Percentiles rank a stretch among this genome's conserved stretches.
Conservation (phyloP, 2,888 invertebrate species). For the Papilio protenor region DNA sequence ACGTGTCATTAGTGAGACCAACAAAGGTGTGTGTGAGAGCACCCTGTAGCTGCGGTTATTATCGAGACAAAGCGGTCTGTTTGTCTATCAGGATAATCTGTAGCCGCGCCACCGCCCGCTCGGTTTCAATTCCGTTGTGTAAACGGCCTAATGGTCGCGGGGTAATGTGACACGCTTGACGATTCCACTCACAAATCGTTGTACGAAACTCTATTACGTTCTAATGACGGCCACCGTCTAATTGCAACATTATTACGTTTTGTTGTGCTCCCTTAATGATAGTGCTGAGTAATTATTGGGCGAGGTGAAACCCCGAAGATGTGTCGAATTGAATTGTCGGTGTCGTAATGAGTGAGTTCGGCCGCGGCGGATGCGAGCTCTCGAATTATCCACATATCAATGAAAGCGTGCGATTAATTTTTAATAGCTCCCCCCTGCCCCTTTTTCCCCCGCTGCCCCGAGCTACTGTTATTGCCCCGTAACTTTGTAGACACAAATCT, state of each 20-base stretch:
- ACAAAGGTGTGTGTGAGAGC: slow-evolving; percentile 53
- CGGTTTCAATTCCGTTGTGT: slow-evolving; percentile 84
- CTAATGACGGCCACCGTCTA: slow-evolving; percentile 83
- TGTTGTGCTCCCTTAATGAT: slow-evolving; percentile 81
- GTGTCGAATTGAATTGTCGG: slow-evolving; percentile 81
- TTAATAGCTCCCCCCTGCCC: slow-evolving; percentile 61
- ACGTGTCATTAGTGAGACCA: slow-evolving; percentile 33
- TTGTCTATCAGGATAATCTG: slow-evolving; percentile 84
- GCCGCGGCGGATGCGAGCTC: slow-evolving; percentile 60
- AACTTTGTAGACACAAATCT: slow-evolving; percentile 52
- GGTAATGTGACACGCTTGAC: slow-evolving; percentile 85
- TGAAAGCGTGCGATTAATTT: slow-evolving; percentile 72
- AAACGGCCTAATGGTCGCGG: slow-evolving; percentile 82
- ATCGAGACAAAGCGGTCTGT: slow-evolving; percentile 80
- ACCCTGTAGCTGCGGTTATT: slow-evolving; percentile 75
- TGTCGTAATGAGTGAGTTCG: slow-evolving; percentile 58
- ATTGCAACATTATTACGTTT: slow-evolving; percentile 83
- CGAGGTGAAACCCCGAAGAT: slow-evolving; percentile 83
- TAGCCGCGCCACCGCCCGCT: slow-evolving; percentile 52
- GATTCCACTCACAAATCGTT: slow-evolving; percentile 84
- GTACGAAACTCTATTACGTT: slow-evolving; percentile 84
- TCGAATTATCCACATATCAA: slow-evolving; percentile 62
- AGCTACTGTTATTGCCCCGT: slow-evolving; percentile 59
- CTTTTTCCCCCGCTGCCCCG: slow-evolving; percentile 47
- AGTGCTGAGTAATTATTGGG: slow-evolving; percentile 79